Evolutionary conservation across 2,113 vertebrate species (phyloP).

Genomic region (Acrocephalus arundinaceus): DNA sequence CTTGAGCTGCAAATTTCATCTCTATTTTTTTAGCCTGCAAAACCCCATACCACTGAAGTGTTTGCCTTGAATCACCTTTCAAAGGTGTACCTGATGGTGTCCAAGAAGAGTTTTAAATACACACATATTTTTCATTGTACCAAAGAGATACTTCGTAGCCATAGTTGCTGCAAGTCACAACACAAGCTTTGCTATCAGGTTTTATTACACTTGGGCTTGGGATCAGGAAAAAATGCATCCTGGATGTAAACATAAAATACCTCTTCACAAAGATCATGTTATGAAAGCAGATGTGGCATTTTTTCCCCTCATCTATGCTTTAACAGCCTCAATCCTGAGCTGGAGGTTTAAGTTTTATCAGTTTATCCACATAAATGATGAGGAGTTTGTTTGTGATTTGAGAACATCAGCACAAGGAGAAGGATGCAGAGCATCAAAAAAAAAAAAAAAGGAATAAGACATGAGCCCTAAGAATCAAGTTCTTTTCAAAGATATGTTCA

Average conservation of each 20-base stretch:
- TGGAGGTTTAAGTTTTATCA: not conserved
- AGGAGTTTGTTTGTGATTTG: not conserved
- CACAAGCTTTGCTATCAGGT: not conserved
- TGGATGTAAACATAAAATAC: not conserved
- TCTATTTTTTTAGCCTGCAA: not conserved
- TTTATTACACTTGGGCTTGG: not conserved
- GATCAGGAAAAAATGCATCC: not conserved
- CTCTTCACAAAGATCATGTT: not conserved
- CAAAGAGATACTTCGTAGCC: not conserved
- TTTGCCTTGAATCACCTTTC: not conserved
- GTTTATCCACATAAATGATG: not conserved
- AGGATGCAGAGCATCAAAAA: not conserved
- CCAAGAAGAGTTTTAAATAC: not conserved
- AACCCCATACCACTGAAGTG: not conserved
- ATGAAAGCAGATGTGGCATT: not conserved
- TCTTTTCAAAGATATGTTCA: not conserved
- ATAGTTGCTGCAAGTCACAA: not conserved
- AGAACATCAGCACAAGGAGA: not conserved
- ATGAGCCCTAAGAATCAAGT: not conserved
- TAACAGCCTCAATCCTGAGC: not conserved
- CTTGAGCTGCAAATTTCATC: not conserved
- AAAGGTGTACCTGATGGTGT: not conserved
- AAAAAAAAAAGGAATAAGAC: not conserved
- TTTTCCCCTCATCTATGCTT: not conserved
- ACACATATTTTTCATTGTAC: not conserved